Base-by-base conservation (phyloP, 1,140 invertebrate species). In the Drosophila persimilis region DNA sequence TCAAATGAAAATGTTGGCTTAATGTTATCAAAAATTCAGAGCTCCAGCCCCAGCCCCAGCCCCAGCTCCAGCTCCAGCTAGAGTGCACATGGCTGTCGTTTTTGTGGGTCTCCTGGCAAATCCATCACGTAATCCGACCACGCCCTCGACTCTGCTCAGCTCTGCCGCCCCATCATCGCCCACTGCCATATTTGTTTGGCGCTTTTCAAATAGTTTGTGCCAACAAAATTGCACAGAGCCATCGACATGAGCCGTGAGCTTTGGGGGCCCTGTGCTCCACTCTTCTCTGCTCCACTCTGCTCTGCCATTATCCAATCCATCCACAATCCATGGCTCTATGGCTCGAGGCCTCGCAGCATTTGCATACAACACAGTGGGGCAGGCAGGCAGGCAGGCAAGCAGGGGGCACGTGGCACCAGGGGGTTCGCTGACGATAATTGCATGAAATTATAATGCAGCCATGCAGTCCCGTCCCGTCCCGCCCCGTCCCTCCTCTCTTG, bases 371-470 rank as follows among this genome's bases (percentile, higher is more conserved):
- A 47, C 20, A 9, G 31, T 4, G 45, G n/a, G 24, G 6, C 35
- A 6, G 6, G 20, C 61, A 46, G 11, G 45, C 17, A 17, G 24
- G 6, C 35, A 6, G 6, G 20, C 70, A 50, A 15, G 29, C 15
- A 31, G 15, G 31, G 20, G 52, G 55, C 20, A 41, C 31, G 31
- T 31, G 41, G 64, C 22, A 20, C 44, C 44, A 17, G 39, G 24
- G 29, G 47, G n/a, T 50, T 60, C 72, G 29, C 46, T 62, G 77
- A 88, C 84, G 84, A 89, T 88, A 88, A 88, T 88, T 88, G 84
- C 83, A 88, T 88, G 83, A 88, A 88, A 89, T 88, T 88, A 88
- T 88, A 89, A 88, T 88, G 84, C 79, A 83, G 71, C 69, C 75
- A 71, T 54, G 72, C 47, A 54, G 41, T 15, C 15, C 35, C 29